Evolutionary conservation across 2,888 invertebrate species (phyloP), one percentile per base, ranked within the genome.

Genomic region (Ichneumon xanthorius): DNA sequence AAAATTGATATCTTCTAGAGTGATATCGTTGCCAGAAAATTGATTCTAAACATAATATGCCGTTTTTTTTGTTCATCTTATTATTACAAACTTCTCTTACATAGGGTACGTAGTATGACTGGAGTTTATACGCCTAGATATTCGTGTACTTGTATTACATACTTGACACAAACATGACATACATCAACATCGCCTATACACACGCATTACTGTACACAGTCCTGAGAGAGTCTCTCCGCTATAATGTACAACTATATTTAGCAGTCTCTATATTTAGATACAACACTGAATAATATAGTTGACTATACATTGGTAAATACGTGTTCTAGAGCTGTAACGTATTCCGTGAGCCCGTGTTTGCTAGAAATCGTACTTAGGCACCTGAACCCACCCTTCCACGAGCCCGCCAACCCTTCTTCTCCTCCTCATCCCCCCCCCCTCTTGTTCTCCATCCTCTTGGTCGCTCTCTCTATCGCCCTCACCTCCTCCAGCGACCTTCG

Each of bases 261-360:
- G 90, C 89, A 83, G 86, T 88, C 88, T 90, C 91, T 91, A 91
- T 92, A 87, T 92, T 91, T 91, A 91, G 90, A 88, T 80, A 76
- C 88, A 89, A 90, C 89, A 90, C 89, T 92, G 91, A 92, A 91
- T 92, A 91, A 92, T 92, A 91, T 89, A 92, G 88, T 89, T 89
- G 90, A 88, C 90, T 92, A 90, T 92, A 91, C 90, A 90, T 92
- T 92, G 90, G 90, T 91, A 91, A 91, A 91, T 92, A 92, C 91
- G 90, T 91, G 90, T 91, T 89, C 90, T 91, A 92, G 91, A 90
- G 89, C 89, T 89, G 88, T 90, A 91, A 91, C 89, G 90, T 89
- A 88, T 88, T 87, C 86, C 77, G 88, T 88, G 88, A 90, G 88
- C 87, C 88, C 89, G 88, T 89, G 89, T 89, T 90, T 91, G 89